Evolutionary conservation across 2,113 vertebrate genomes (phyloP).

Genomic region (Lichenostomus cassidix): DNA sequence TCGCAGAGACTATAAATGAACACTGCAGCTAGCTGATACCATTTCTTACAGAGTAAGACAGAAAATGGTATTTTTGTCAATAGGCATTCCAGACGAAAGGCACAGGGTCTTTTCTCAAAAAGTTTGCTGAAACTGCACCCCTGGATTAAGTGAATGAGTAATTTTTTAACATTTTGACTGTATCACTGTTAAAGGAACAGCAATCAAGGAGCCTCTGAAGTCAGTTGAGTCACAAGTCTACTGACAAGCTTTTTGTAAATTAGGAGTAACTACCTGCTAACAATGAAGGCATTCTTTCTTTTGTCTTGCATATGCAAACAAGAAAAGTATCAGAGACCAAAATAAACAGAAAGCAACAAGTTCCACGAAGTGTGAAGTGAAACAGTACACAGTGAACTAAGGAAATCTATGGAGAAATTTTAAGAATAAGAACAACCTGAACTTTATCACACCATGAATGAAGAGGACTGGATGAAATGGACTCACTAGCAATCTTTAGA

Average conservation of each 20-base stretch:
- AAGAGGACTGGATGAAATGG: not conserved
- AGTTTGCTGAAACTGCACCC: not conserved
- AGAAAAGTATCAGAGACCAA: not conserved
- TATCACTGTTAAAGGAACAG: not conserved
- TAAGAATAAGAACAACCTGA: not conserved
- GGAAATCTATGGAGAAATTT: not conserved
- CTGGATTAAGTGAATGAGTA: not conserved
- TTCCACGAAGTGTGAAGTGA: not conserved
- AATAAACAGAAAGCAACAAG: constrained; percentile 28
- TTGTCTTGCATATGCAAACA: not conserved
- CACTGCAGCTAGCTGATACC: not conserved
- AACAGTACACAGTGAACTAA: not conserved
- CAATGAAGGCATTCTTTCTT: not conserved
- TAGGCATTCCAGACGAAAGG: not conserved
- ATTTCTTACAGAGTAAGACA: not conserved
- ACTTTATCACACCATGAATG: not conserved
- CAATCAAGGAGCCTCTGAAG: not conserved
- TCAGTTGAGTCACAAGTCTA: not conserved
- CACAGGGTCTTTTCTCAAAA: not conserved
- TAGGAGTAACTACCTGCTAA: not conserved
- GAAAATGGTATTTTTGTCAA: not conserved
- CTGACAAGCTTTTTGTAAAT: not conserved
- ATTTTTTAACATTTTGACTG: not conserved
- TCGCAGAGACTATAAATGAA: not conserved
- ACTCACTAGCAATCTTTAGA: not conserved